Percentiles rank a stretch among this genome's conserved stretches.
These are phyloP conservation scores for Hemiscyllium ocellatum DNA, from an alignment of 2,113 vertebrate genomes.

Conservation along the genomic window DNA sequence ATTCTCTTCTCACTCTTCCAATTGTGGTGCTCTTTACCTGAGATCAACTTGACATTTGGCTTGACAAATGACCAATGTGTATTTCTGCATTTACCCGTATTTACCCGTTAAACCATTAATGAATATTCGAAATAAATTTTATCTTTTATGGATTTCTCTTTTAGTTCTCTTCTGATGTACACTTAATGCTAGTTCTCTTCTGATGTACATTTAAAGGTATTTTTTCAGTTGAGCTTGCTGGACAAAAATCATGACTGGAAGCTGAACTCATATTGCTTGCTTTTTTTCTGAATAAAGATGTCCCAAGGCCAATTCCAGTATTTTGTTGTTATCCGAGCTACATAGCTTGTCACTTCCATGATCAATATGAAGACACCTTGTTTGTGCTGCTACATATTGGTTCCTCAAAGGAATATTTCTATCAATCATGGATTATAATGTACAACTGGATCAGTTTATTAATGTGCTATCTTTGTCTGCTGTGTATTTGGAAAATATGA, in stretches of 20 bases:
- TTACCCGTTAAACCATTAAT: not conserved
- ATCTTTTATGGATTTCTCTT: not conserved
- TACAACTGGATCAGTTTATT: not conserved
- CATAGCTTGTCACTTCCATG: not conserved
- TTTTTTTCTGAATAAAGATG: not conserved
- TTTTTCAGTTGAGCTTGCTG: not conserved
- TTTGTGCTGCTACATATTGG: not conserved
- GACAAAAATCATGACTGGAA: not conserved
- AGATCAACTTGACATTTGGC: not conserved
- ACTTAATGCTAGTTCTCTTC: not conserved
- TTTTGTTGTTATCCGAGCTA: not conserved
- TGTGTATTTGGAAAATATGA: not conserved
- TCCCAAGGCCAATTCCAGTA: not conserved
- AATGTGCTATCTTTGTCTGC: not conserved
- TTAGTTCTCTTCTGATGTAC: too few relatives aligned
- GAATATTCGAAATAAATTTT: not conserved
- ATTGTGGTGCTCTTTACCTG: not conserved
- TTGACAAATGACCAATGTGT: not conserved
- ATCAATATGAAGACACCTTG: not conserved
- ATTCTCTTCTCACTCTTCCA: not conserved
- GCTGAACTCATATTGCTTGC: not conserved
- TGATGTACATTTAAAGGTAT: not conserved
- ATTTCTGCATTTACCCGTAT: not conserved
- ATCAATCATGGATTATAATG: not conserved
- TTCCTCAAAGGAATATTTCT: not conserved